Conservation (phyloP, 2,888 invertebrate species). For the Dioctria linearis region DNA sequence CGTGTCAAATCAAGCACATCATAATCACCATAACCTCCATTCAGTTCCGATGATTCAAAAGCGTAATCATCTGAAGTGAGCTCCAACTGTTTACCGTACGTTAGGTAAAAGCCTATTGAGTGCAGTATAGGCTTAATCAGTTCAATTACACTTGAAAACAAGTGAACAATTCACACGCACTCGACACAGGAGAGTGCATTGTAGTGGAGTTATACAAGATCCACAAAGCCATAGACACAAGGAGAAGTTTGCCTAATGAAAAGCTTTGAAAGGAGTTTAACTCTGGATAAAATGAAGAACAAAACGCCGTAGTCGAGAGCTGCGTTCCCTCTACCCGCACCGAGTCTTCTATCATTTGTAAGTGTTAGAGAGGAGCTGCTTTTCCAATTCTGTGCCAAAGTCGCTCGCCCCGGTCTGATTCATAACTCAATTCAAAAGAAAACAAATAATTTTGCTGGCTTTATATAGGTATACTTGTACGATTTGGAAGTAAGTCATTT, state of each 20-base stretch:
- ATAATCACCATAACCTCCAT: not conserved
- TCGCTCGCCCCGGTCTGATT: too few species aligned
- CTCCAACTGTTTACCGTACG: conserved; percentile 18
- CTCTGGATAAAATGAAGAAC: conserved; percentile 13
- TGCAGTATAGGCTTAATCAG: conserved; percentile 55
- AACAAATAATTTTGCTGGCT: conserved; percentile 37
- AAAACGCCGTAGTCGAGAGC: not conserved
- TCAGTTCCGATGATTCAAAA: conserved; percentile 4
- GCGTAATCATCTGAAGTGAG: conserved; percentile 44
- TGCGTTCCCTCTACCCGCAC: too few species aligned
- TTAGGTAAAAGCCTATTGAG: conserved; percentile 38
- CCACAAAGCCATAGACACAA: conserved; percentile 36
- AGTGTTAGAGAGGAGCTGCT: too few species aligned
- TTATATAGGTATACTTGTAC: not conserved
- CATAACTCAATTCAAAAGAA: conserved; percentile 10
- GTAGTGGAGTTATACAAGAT: not conserved
- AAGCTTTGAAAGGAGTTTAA: conserved; percentile 19
- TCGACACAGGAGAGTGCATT: conserved; percentile 33
- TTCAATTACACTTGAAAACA: conserved; percentile 57
- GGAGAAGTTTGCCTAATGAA: conserved; percentile 30
- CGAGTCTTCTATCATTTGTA: too few species aligned
- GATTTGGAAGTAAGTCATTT: conserved; percentile 4
- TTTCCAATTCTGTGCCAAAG: too few species aligned
- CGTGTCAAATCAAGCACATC: not conserved
- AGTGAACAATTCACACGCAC: conserved; percentile 58